These are phyloP conservation scores for Mastigias papua DNA, from an alignment of 30 jellyfish, hydroid and myxozoan species.

Conservation along the genomic window DNA sequence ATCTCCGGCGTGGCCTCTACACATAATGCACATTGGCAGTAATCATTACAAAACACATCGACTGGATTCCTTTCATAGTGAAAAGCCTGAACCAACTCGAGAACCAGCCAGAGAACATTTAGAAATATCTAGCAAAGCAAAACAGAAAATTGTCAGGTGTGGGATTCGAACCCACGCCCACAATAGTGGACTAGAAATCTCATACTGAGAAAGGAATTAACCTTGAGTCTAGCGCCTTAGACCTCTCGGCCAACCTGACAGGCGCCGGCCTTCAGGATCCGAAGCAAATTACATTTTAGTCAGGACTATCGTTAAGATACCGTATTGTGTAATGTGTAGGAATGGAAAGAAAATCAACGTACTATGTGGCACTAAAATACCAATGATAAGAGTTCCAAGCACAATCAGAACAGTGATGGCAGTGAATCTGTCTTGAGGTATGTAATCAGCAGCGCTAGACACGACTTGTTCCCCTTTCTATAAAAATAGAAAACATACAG, in stretches of 20 bases:
- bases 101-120: too few relatives aligned
- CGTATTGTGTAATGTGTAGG: too few relatives aligned
- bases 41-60: too few relatives aligned
- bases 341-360: slow-evolving; percentile 28
- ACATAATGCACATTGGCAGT: too few relatives aligned
- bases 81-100: too few relatives aligned
- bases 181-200: slow-evolving; percentile 94
- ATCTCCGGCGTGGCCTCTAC: too few relatives aligned
- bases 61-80: too few relatives aligned
- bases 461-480: slow-evolving; percentile 83
- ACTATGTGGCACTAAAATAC: slow-evolving; percentile 94
- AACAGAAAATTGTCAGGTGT: slow-evolving; percentile 82
- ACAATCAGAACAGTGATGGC: slow-evolving; percentile 78
- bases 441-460: slow-evolving; percentile 95
- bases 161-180: slow-evolving; percentile 99
- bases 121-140: too few relatives aligned
- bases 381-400: slow-evolving; percentile 89
- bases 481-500: background rate
- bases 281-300: background rate
- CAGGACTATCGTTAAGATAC: too few relatives aligned
- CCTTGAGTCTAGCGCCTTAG: too few relatives aligned
- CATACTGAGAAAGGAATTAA: slow-evolving; percentile 50
- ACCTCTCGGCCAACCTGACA: slow-evolving; percentile 98
- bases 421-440: slow-evolving; percentile 89
- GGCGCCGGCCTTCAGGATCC: slow-evolving; percentile 2